Conservation (phyloP, 2,113 vertebrate species). For the Thamnaconus septentrionalis region DNA sequence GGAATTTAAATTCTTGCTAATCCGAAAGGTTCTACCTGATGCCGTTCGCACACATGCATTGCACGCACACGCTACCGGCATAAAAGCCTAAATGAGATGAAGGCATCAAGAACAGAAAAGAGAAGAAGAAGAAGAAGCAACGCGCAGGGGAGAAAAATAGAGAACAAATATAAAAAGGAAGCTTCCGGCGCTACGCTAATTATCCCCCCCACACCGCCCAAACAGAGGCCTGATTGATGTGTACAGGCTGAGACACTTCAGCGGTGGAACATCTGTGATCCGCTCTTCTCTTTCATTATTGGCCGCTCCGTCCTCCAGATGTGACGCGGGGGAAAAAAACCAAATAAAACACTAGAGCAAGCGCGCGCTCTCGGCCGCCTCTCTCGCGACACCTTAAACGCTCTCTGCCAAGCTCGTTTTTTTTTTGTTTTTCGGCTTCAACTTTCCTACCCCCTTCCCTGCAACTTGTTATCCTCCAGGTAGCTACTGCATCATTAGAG, state of each 20-base stretch:
- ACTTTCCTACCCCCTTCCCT: neutral
- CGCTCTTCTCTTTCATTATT: constrained; percentile 4
- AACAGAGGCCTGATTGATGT: constrained; percentile 64
- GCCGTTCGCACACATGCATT: constrained; percentile 1
- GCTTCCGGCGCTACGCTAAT: constrained; percentile 64
- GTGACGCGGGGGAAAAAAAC: neutral
- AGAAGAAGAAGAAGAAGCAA: neutral
- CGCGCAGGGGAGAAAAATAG: constrained; percentile 14
- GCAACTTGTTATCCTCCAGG: constrained; percentile 21
- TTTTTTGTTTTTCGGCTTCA: neutral
- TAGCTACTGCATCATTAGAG: constrained; percentile 27
- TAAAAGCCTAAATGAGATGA: constrained; percentile 48
- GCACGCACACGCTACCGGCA: constrained; percentile 17
- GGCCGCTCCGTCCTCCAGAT: constrained; percentile 8
- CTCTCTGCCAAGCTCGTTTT: neutral
- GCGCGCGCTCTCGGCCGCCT: neutral
- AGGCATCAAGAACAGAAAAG: constrained; percentile 39
- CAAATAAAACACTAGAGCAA: constrained; percentile 2
- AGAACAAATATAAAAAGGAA: constrained; percentile 56
- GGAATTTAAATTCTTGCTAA: too few species aligned
- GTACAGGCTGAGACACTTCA: constrained; percentile 36
- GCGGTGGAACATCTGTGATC: constrained; percentile 18
- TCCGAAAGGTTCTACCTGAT: constrained; percentile 1
- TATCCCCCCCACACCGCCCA: constrained; percentile 53
- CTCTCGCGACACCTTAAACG: neutral